A percentile compares a stretch with the other conserved stretches of the same genome.
Evolutionary conservation across 2,797 vertebrate species (phyloP).

Genomic region (Percopsis omiscomaycus): DNA sequence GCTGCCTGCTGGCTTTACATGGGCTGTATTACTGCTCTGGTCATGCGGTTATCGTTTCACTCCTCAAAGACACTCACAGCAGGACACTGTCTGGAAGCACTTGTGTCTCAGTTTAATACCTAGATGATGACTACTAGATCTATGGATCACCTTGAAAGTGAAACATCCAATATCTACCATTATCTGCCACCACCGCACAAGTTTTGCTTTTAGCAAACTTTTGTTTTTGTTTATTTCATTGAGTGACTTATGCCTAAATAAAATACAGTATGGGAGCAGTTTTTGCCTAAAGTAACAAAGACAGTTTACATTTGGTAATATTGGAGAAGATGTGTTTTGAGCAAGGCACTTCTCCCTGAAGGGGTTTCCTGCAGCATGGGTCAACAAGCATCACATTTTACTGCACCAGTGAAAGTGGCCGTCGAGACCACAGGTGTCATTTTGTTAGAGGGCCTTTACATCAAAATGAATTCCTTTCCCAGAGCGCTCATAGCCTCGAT

Average conservation of each 20-base stretch:
- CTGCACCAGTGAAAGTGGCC: slow-evolving; percentile 31
- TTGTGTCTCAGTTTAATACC: slow-evolving; percentile 42
- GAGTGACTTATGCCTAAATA: slow-evolving; percentile 14
- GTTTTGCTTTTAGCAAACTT: slow-evolving; percentile 46
- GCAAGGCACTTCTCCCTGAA: neutral
- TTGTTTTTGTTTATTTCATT: slow-evolving; percentile 20
- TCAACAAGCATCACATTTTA: slow-evolving; percentile 27
- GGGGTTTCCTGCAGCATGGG: slow-evolving; percentile 17
- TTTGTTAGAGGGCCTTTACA: slow-evolving; percentile 56
- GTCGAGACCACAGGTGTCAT: slow-evolving; percentile 56
- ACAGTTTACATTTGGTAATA: neutral
- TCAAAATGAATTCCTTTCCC: slow-evolving; percentile 74
- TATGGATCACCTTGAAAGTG: slow-evolving; percentile 24
- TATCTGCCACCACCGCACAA: slow-evolving; percentile 26
- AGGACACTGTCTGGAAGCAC: slow-evolving; percentile 48
- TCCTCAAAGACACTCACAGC: slow-evolving; percentile 45
- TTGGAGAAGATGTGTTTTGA: neutral
- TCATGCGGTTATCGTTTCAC: slow-evolving; percentile 68
- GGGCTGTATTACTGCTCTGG: slow-evolving; percentile 42
- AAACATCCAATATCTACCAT: slow-evolving; percentile 17
- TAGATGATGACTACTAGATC: slow-evolving; percentile 30
- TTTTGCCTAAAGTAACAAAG: slow-evolving; percentile 22
- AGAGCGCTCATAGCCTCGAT: slow-evolving; percentile 69
- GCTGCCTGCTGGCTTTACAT: slow-evolving; percentile 59
- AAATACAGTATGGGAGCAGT: slow-evolving; percentile 21